Evolutionary conservation across 2,113 vertebrate genomes (phyloP).

Genomic region (Chloebia gouldiae): DNA sequence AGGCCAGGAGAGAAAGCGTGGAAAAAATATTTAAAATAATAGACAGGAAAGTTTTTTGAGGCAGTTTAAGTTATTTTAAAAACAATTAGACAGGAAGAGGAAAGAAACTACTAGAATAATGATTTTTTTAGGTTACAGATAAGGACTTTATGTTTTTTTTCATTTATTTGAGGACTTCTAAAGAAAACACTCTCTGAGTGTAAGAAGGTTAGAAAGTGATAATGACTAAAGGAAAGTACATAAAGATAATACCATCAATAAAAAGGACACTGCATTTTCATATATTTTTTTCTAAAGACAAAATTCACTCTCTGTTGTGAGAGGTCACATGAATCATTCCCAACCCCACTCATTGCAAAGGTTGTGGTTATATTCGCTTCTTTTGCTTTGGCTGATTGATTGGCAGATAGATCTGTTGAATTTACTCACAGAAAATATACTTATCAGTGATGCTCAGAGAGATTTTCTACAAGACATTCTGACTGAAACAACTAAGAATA

Average conservation of each 20-base stretch:
- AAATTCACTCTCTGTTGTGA: neutral
- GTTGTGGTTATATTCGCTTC: neutral
- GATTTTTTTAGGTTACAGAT: neutral
- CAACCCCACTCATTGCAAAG: neutral
- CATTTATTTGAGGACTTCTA: neutral
- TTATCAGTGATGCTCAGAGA: neutral
- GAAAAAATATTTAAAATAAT: neutral
- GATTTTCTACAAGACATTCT: neutral
- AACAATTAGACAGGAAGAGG: neutral
- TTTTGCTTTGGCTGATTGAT: neutral
- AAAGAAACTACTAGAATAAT: neutral
- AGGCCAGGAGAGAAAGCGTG: neutral
- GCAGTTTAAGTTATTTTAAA: neutral
- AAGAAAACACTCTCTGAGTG: neutral
- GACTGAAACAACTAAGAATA: neutral
- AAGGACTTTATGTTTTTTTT: neutral
- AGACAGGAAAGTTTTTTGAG: neutral
- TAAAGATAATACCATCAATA: neutral
- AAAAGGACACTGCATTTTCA: neutral
- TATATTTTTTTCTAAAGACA: neutral
- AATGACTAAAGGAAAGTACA: neutral
- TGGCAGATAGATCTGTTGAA: neutral
- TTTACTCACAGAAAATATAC: neutral
- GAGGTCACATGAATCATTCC: fast-evolving
- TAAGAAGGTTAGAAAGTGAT: neutral